These are phyloP conservation scores for Diprion similis DNA, from an alignment of 1,140 invertebrate genomes.

Conservation along the genomic window DNA sequence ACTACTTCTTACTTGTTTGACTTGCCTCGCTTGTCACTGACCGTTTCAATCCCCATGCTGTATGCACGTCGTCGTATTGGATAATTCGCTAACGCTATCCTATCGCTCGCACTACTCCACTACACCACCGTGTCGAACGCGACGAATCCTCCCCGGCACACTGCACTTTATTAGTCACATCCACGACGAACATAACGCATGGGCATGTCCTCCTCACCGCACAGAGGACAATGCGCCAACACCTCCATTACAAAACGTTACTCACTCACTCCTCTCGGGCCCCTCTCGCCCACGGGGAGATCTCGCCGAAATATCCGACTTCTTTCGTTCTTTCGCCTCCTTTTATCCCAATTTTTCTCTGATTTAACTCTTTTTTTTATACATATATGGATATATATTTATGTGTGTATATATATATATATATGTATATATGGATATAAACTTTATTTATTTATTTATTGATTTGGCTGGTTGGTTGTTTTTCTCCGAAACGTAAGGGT, in stretches of 20 bases:
- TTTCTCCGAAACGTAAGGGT: too few relatives aligned
- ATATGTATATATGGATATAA: not conserved
- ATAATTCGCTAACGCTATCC: not conserved
- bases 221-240: conserved; percentile 6
- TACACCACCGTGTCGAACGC: too few relatives aligned
- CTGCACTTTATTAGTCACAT: not conserved
- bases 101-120: too few relatives aligned
- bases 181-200: conserved; percentile 2
- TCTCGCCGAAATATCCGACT: not conserved
- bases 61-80: not conserved
- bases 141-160: too few relatives aligned
- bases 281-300: not conserved
- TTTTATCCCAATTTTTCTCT: not conserved
- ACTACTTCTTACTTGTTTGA: not conserved
- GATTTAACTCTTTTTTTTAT: not conserved
- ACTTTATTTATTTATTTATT: not conserved
- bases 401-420: too few relatives aligned
- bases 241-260: conserved; percentile 1
- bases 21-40: not conserved
- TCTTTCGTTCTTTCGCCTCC: not conserved
- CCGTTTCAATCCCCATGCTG: not conserved
- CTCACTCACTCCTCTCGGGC: not conserved
- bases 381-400: too few relatives aligned
- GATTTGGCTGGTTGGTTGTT: too few relatives aligned
- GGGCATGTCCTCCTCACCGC: conserved; percentile 6